phyloP scores from a whole-genome alignment of 2,797 vertebrate genomes.

The Cyprinodon diabolis region DNA sequence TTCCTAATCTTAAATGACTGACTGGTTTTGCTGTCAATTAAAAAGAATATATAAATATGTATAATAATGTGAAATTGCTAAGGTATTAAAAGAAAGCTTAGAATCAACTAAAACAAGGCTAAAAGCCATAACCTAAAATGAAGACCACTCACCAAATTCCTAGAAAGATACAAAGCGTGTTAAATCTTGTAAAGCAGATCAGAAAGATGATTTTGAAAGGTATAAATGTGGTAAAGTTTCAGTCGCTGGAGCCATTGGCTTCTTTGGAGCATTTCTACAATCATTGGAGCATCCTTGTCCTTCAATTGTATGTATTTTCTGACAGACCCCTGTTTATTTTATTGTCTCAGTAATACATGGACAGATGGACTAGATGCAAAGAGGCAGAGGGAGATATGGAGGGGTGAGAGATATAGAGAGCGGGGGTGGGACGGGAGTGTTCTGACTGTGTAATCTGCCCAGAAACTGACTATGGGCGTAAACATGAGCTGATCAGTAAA shows the following conservation, averaged over 20 bases:
- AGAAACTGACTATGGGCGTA: slow-evolving; percentile 68
- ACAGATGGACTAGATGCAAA: slow-evolving; percentile 68
- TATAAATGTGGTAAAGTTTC: slow-evolving; percentile 11
- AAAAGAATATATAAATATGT: not conserved
- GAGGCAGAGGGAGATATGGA: slow-evolving; percentile 49
- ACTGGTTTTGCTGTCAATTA: not conserved
- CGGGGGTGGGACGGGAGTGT: slow-evolving; percentile 47
- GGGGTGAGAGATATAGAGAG: slow-evolving; percentile 52
- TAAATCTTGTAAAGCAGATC: not conserved
- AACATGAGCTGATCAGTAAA: slow-evolving; percentile 37
- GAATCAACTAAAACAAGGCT: not conserved
- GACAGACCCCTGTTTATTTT: slow-evolving; percentile 51
- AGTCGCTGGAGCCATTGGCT: slow-evolving; percentile 8
- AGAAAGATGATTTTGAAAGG: not conserved
- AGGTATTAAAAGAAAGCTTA: not conserved
- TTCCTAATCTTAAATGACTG: not conserved
- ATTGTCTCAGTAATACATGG: slow-evolving; percentile 59
- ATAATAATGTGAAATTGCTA: not conserved
- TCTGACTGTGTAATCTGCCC: slow-evolving; percentile 71
- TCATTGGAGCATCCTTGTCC: slow-evolving; percentile 46
- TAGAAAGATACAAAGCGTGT: not conserved
- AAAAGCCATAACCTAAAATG: not conserved
- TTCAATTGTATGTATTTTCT: slow-evolving; percentile 32
- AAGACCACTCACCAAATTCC: not conserved
- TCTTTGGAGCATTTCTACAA: slow-evolving; percentile 23